Base-by-base conservation (phyloP, 2,113 vertebrate genomes). In the Antechinus stuartii region DNA sequence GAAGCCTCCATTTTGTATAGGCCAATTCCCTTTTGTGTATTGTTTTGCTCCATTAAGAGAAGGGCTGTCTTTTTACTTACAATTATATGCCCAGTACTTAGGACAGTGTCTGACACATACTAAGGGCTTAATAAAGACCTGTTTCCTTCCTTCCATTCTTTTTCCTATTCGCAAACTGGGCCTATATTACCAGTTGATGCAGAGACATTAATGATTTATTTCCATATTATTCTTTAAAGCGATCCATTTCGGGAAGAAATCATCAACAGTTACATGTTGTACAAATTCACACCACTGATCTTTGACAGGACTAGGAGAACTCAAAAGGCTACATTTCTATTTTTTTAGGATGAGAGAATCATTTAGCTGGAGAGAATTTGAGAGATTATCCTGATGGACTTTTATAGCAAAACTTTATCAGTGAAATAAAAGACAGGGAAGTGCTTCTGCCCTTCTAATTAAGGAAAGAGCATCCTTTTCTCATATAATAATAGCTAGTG, bases 391-490 rank as follows among this genome's bases (percentile, higher is more conserved):
- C 22, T 25, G 42, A 90, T 35, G 23, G 24, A 30, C 57, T 23
- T 54, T 0, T 19, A 90, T 46, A 84, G 90, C 90, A 46, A 49
- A 53, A 90, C 53, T 91, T 91, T 91, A 68, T 96, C 93, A 53
- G 52, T 0, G 11, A 91, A 91, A 94, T 30, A 49, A 94, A 94
- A 94, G 89, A 91, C 7, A 6, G 61, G 49, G 68, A 57, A 54
- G 49, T 54, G 68, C 91, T 91, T 54, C n/a, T 95, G 54, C 27
- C 42, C 91, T 92, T 96, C 57, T 93, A 93, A 94, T 0, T 6
- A 50, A 52, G 76, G 89, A 30, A 84, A 68, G 57, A 52, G 24
- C 94, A 90, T 11, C n/a, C 22, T 16, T 84, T n/a, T 52, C 91
- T 47, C 92, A 7, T 84, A 8, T 23, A 42, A 84, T n/a, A 76